Evolutionary conservation across 2,113 vertebrate species (phyloP).

Genomic region (Ailurus styani): DNA sequence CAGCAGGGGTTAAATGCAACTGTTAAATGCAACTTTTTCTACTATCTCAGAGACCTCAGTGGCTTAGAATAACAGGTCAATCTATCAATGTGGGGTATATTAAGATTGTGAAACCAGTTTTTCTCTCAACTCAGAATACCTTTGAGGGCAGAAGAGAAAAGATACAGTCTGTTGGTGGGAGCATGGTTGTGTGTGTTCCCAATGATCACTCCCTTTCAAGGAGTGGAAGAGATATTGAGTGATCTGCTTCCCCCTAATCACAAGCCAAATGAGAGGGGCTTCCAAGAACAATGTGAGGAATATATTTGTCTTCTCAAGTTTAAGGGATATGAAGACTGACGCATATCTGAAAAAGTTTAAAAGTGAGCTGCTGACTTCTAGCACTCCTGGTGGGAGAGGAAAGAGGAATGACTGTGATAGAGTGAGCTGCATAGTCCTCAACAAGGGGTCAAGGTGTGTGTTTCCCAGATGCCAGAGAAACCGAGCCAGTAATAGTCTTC

Average conservation of each 20-base stretch:
- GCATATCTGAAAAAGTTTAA: background rate
- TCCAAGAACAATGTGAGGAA: background rate
- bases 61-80: background rate
- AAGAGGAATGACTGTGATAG: background rate
- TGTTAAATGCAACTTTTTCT: background rate
- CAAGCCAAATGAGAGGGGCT: background rate
- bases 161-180: background rate
- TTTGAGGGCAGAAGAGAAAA: background rate
- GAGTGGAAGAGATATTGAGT: background rate
- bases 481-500: too few species aligned
- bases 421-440: background rate
- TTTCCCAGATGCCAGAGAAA: background rate
- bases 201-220: background rate
- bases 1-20: background rate
- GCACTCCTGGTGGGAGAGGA: background rate
- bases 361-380: background rate
- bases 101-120: background rate
- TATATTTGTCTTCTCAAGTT: background rate
- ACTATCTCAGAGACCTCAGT: background rate
- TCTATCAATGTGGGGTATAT: background rate
- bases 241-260: background rate
- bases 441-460: background rate
- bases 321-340: background rate
- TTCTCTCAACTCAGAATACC: background rate
- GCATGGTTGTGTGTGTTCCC: background rate